Percentiles rank a stretch among this genome's conserved stretches.
Evolutionary conservation across 2,113 vertebrate species (phyloP).

Genomic region (Polypterus bichir): DNA sequence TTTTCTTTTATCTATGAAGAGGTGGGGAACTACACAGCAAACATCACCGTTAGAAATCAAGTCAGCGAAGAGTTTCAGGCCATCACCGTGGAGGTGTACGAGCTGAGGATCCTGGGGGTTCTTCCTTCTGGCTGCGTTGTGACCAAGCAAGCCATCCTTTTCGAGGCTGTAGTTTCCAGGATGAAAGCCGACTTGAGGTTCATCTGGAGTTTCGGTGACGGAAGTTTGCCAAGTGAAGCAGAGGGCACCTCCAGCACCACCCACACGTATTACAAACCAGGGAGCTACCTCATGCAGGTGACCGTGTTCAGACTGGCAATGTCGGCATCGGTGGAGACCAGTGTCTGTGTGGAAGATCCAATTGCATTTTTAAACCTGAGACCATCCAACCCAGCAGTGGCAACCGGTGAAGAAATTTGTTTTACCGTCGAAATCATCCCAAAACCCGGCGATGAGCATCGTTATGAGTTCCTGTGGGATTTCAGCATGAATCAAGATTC

Average conservation of each 20-base stretch:
- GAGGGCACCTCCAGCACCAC: conserved; percentile 26
- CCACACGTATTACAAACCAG: conserved; percentile 37
- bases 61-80: conserved; percentile 29
- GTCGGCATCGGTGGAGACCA: conserved; percentile 19
- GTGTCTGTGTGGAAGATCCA: conserved; percentile 35
- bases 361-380: conserved; percentile 31
- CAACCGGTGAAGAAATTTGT: conserved; percentile 34
- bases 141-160: conserved; percentile 20
- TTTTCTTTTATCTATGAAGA: conserved; percentile 38
- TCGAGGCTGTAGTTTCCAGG: conserved; percentile 35
- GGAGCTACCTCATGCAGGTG: conserved; percentile 34
- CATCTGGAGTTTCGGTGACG: conserved; percentile 52
- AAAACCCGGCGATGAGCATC: conserved; percentile 14
- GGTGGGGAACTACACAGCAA: conserved; percentile 42
- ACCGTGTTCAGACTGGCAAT: conserved; percentile 30
- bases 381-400: conserved; percentile 20
- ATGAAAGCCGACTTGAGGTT: conserved; percentile 32
- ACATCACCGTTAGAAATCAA: conserved; percentile 36
- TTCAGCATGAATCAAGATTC: conserved; percentile 12
- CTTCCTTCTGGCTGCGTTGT: conserved; percentile 32
- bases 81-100: conserved; percentile 33
- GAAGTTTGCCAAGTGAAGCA: conserved; percentile 19
- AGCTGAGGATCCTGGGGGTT: conserved; percentile 34
- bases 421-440: conserved; percentile 34
- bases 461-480: conserved; percentile 41